Conservation (phyloP, 1,140 invertebrate genomes). For the Rhagoletis pomonella region DNA sequence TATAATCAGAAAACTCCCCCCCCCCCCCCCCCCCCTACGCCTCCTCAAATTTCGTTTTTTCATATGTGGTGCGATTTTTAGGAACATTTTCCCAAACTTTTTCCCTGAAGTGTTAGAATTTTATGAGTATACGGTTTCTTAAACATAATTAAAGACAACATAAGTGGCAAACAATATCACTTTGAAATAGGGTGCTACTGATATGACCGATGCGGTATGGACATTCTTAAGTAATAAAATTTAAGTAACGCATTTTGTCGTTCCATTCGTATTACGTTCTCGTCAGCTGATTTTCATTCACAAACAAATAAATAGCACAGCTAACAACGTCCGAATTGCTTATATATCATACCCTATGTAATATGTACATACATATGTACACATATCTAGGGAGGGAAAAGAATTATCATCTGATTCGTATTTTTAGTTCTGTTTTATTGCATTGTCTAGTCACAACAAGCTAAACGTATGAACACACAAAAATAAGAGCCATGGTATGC, state of each 20-base stretch:
- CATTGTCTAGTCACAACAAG: constrained; percentile 55
- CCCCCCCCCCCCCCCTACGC: too few relatives aligned
- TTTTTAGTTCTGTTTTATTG: constrained; percentile 57
- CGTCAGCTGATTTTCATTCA: constrained; percentile 52
- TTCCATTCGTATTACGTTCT: not conserved
- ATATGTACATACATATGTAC: not conserved
- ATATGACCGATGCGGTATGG: not conserved
- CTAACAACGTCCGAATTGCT: not conserved
- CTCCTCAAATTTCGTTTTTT: too few relatives aligned
- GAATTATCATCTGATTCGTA: constrained; percentile 38
- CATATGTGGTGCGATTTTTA: too few relatives aligned
- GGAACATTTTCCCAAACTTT: too few relatives aligned
- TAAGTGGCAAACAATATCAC: too few relatives aligned
- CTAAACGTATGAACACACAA: constrained; percentile 49
- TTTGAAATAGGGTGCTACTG: too few relatives aligned
- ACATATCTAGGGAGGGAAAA: constrained; percentile 22
- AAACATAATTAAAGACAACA: too few relatives aligned
- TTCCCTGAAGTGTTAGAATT: too few relatives aligned
- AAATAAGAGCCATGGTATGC: constrained; percentile 22
- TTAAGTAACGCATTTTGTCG: not conserved
- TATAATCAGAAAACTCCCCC: too few relatives aligned
- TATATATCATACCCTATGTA: constrained; percentile 9
- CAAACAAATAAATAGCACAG: constrained; percentile 53
- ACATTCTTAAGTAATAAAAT: not conserved
- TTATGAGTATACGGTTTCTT: too few relatives aligned